A percentile compares a stretch with the other conserved stretches of the same genome.
Conservation (phyloP, 2,888 invertebrate species). For the Galeopsomyia nigrocyanea region DNA sequence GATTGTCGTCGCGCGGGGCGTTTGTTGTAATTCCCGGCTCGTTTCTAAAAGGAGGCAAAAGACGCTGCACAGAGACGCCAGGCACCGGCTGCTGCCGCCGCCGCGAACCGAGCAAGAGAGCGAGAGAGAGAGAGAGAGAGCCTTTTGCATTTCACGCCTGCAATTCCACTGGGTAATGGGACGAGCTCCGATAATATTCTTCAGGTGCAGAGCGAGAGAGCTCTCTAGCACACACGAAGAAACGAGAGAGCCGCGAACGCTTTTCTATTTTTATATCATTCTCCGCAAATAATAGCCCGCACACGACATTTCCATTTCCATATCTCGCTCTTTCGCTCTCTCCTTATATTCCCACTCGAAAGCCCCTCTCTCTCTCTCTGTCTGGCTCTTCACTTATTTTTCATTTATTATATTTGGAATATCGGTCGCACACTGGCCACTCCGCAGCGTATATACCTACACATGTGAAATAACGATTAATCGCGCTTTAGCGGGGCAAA, state of each 20-base stretch:
- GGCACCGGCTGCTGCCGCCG: no score
- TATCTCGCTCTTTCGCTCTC: neutral
- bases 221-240: neutral
- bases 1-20: conserved; percentile 19
- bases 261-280: conserved; percentile 44
- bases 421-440: neutral
- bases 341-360: no score
- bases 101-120: conserved; percentile 5
- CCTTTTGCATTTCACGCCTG: conserved; percentile 49
- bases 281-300: conserved; percentile 42
- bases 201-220: conserved; percentile 11
- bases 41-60: conserved; percentile 2
- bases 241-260: neutral
- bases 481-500: neutral
- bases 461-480: neutral
- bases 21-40: conserved; percentile 27
- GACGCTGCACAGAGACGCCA: neutral
- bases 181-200: conserved; percentile 46
- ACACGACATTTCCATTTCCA: conserved; percentile 38
- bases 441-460: neutral
- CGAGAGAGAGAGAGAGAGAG: conserved; percentile 8
- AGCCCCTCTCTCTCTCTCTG: neutral
- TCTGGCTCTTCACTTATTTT: conserved; percentile 26
- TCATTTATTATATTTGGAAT: conserved; percentile 28
- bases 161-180: conserved; percentile 51